Evolutionary conservation across 64 coral and sea anemone species (phyloP).

Genomic region (Astreopora myriophthalma): DNA sequence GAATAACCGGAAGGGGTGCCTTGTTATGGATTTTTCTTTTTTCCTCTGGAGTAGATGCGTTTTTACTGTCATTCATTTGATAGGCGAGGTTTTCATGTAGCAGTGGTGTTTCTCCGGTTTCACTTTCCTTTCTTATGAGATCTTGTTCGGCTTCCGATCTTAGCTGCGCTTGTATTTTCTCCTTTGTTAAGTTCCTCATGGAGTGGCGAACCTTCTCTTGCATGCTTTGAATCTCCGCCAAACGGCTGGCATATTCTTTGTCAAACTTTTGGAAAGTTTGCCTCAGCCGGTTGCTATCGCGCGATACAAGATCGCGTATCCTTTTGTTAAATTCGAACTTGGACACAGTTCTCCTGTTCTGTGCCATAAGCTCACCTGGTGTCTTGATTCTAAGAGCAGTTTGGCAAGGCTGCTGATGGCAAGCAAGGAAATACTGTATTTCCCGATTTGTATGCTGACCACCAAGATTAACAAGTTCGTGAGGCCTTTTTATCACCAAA

Average conservation of each 20-base stretch:
- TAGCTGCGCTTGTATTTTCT: conserved; percentile 43
- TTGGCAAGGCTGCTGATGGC: neutral
- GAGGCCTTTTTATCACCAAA: neutral
- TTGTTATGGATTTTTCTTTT: neutral
- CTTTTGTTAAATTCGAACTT: conserved; percentile 84
- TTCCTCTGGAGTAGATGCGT: neutral
- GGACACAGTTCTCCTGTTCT: neutral
- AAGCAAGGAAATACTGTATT: neutral
- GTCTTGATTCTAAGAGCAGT: neutral
- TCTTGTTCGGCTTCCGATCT: neutral
- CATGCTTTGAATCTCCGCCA: conserved; percentile 88
- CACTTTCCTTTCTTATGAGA: neutral
- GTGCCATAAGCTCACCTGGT: neutral
- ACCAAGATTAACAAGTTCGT: neutral
- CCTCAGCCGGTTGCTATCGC: conserved; percentile 60
- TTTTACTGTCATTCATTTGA: neutral
- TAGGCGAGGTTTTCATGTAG: neutral
- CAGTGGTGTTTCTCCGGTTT: neutral
- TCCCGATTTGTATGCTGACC: neutral
- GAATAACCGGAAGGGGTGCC: neutral
- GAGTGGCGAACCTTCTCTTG: conserved; percentile 84
- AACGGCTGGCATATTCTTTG: conserved; percentile 67
- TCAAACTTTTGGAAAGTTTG: conserved; percentile 78
- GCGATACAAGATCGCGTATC: conserved; percentile 78
- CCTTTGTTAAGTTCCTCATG: conserved; percentile 78